Percentiles rank a stretch among this genome's conserved stretches.
Evolutionary conservation across 2,888 invertebrate species (phyloP).

Genomic region (Drosophila mayaguana): DNA sequence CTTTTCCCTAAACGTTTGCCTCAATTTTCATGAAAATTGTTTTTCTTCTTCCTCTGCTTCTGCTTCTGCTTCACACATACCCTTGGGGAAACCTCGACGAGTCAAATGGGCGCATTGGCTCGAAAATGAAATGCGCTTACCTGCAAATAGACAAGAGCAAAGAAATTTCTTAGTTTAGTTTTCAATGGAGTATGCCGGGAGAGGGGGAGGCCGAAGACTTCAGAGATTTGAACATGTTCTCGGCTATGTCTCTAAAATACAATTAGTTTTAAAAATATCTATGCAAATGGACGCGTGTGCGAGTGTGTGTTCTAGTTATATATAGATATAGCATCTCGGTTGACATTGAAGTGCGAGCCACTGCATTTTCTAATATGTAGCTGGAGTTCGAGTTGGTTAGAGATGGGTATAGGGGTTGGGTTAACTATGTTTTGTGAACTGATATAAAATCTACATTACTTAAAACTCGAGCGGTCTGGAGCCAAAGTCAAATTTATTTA

Average conservation of each 20-base stretch:
- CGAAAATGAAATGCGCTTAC: conserved; percentile 53
- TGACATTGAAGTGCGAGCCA: conserved; percentile 35
- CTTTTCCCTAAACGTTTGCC: conserved; percentile 53
- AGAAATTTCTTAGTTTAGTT: not conserved
- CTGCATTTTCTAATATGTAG: too few relatives aligned
- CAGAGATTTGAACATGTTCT: conserved; percentile 36
- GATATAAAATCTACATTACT: too few relatives aligned
- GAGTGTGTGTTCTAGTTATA: not conserved
- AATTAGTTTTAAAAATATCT: conserved; percentile 44
- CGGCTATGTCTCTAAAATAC: conserved; percentile 38
- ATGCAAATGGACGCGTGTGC: not conserved
- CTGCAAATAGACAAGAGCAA: conserved; percentile 51
- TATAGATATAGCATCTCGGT: not conserved
- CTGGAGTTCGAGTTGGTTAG: too few relatives aligned
- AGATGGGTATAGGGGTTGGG: too few relatives aligned
- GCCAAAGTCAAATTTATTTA: too few relatives aligned
- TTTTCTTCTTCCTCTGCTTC: not conserved
- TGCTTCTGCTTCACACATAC: conserved; percentile 23
- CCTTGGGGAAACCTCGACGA: conserved; percentile 24
- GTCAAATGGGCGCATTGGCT: conserved; percentile 13
- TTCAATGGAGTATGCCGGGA: fast-evolving
- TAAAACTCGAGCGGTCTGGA: too few relatives aligned
- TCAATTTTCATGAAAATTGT: conserved; percentile 16
- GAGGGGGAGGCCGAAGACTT: not conserved
- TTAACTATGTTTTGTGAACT: too few relatives aligned